These are phyloP conservation scores for Synergus laeviventris DNA, from an alignment of 2,888 invertebrate species.

Conservation along the genomic window DNA sequence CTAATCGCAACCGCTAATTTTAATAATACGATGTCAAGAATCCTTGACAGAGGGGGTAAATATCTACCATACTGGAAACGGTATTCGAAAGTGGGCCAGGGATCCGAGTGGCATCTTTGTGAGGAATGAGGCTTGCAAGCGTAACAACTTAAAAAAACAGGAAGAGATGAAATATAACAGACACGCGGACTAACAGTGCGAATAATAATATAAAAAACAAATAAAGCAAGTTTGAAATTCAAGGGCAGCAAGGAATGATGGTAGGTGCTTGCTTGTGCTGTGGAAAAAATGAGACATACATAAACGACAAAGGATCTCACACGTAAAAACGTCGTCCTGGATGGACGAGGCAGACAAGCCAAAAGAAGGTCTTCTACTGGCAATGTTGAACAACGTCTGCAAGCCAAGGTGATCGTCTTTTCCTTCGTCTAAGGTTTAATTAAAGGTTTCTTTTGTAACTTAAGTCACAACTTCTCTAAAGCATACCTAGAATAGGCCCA, in stretches of 20 bases:
- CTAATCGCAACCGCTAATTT: no score
- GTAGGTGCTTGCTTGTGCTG: conserved; percentile 48
- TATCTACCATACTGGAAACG: conserved; percentile 25
- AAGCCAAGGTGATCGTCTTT: conserved; percentile 54
- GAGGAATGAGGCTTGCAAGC: conserved; percentile 44
- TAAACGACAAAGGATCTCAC: conserved; percentile 56
- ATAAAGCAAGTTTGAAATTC: conserved; percentile 60
- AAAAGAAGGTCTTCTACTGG: conserved; percentile 57
- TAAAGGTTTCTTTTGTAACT: not conserved
- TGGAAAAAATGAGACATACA: conserved; percentile 50
- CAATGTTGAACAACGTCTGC: conserved; percentile 52
- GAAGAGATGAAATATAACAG: conserved; percentile 45
- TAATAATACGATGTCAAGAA: not conserved
- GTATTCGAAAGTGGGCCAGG: conserved; percentile 57
- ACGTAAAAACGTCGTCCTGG: conserved; percentile 53
- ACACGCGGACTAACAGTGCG: conserved; percentile 53
- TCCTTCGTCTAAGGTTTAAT: conserved; percentile 41
- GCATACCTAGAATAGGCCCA: not conserved
- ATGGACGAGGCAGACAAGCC: conserved; percentile 51
- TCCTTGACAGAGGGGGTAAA: conserved; percentile 12
- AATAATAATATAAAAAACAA: conserved; percentile 61
- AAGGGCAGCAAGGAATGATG: conserved; percentile 66
- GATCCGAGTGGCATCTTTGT: conserved; percentile 47
- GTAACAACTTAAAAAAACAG: conserved; percentile 38
- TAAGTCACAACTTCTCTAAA: not conserved